Conservation (phyloP, 1,140 invertebrate genomes). For the Oedothorax gibbosus region DNA sequence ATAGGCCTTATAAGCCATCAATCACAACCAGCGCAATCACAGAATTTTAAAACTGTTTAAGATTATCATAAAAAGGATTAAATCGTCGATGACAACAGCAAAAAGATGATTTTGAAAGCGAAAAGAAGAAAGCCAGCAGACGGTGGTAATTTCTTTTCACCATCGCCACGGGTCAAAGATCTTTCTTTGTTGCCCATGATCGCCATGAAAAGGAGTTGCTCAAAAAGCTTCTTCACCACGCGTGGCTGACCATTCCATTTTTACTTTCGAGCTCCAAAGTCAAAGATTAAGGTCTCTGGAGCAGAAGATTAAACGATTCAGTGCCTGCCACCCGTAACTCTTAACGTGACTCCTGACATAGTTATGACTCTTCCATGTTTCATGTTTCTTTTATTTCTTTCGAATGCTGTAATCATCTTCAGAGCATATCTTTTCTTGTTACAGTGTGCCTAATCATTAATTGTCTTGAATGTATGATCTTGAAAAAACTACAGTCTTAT, state of each 20-base stretch:
- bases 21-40: too few relatives aligned
- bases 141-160: constrained; percentile 34
- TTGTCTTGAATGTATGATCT: too few relatives aligned
- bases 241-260: constrained; percentile 4
- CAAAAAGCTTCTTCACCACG: constrained; percentile 16
- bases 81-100: constrained; percentile 16
- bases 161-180: constrained; percentile 37
- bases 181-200: constrained; percentile 38
- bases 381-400: constrained; percentile 2
- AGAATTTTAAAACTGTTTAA: not conserved
- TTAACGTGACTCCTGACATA: constrained; percentile 31
- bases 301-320: constrained; percentile 38
- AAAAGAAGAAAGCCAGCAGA: not conserved
- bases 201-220: constrained; percentile 34
- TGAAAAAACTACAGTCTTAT: too few relatives aligned
- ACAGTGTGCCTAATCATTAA: too few relatives aligned
- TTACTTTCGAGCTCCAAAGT: not conserved
- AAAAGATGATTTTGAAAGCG: not conserved
- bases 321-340: not conserved
- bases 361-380: not conserved
- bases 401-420: not conserved
- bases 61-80: constrained; percentile 49
- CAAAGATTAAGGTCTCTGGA: constrained; percentile 42
- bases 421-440: too few relatives aligned
- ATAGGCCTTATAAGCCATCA: too few relatives aligned